Evolutionary conservation across 64 coral and sea anemone genomes (phyloP), one percentile per base, ranked within the genome.

Genomic region (Porites australiensis): DNA sequence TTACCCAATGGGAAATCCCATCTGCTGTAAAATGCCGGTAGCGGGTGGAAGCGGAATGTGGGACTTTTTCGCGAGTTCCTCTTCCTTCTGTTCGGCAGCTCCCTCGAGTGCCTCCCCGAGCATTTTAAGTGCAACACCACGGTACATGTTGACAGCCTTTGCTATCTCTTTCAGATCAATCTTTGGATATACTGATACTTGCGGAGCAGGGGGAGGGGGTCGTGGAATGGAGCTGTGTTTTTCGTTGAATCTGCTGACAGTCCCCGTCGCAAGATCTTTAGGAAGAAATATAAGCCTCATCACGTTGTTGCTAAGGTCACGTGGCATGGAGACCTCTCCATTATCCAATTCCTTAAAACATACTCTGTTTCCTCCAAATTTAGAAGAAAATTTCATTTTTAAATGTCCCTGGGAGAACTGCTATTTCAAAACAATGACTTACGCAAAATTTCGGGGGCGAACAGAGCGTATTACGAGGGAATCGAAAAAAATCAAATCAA

Each of bases 111-210:
- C 90, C 57, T 92, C 90, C 2, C 90, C 81, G 62, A 97, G 87
- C 92, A 97, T 89, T 75, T 94, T 97, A 66, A 94, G 64, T 50
- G 95, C 95, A 9, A 94, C 92, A 13, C 87, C 78, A 37, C 93
- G 92, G 72, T 99, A 99, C 18, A 92, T 58, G 13, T 94, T 88
- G 16, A 99, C 98, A 21, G 94, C 94, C 23, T 93, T 96, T 20
- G 98, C 98, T 18, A 99, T 99, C 27, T 94, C 94, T 15, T 96
- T 99, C 12, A 99, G 94, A 64, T 99, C 98, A 83, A 99, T 99
- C 74, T 94, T 95, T 53, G 94, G 98, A 45, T 94, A 99, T 6
- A 91, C 83, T 37, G 88, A 70, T 27, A 92, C 88, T 13, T 77
- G 94, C 1, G 91, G 89, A 44, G 80, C 87, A 6, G 72, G 70